Evolutionary conservation across 1,140 invertebrate species (phyloP).

Genomic region (Venturia canescens): DNA sequence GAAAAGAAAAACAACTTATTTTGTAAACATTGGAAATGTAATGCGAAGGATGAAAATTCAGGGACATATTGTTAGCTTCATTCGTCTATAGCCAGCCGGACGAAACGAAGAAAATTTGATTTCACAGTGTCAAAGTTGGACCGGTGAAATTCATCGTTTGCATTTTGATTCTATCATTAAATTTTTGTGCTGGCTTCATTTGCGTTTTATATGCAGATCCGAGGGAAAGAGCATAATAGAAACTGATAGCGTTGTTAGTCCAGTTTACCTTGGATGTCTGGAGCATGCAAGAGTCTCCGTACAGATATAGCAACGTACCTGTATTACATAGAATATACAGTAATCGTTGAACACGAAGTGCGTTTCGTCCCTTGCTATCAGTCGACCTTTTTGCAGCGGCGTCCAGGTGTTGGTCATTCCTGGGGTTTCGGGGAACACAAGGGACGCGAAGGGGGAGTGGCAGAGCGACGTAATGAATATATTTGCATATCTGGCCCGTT

Average conservation of each 20-base stretch:
- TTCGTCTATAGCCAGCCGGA: background rate
- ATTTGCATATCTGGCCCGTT: constrained; percentile 76
- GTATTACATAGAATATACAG: too few relatives aligned
- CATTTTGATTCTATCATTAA: constrained; percentile 16
- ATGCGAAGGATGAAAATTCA: background rate
- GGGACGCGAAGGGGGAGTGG: constrained; percentile 46
- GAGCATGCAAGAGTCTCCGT: background rate
- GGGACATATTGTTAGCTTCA: too few relatives aligned
- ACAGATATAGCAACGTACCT: background rate
- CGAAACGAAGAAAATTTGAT: background rate
- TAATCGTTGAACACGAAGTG: background rate
- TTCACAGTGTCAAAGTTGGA: background rate
- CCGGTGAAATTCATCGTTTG: constrained; percentile 19
- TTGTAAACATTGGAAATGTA: background rate
- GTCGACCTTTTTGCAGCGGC: constrained; percentile 53
- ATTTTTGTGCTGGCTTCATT: background rate
- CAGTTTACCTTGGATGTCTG: constrained; percentile 31
- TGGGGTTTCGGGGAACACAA: constrained; percentile 28
- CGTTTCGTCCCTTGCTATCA: constrained; percentile 33
- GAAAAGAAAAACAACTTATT: too few relatives aligned
- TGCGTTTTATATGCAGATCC: constrained; percentile 15
- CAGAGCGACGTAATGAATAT: constrained; percentile 74
- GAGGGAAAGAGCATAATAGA: constrained; percentile 25
- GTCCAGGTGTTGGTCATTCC: constrained; percentile 50
- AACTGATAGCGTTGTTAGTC: constrained; percentile 36